These are phyloP conservation scores for Sparus aurata DNA, from an alignment of 2,797 vertebrate species.

Conservation along the genomic window DNA sequence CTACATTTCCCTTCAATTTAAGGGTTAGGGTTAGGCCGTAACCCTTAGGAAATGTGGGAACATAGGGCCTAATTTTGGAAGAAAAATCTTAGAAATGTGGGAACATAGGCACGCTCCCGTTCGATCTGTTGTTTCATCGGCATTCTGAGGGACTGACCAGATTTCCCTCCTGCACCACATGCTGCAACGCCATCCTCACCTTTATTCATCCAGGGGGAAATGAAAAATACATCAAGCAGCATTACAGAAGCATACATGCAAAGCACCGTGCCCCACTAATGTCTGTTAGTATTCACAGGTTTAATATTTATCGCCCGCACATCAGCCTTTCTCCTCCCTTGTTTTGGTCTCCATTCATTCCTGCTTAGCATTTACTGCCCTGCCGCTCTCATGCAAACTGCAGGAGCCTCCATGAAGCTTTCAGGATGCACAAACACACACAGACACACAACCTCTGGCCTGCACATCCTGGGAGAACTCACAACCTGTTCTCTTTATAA, in stretches of 20 bases:
- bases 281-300: not conserved
- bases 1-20: too few relatives aligned
- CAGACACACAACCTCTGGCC: slow-evolving; percentile 1
- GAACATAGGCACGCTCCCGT: too few relatives aligned
- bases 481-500: not conserved
- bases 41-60: too few relatives aligned
- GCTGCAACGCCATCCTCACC: too few relatives aligned
- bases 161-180: too few relatives aligned
- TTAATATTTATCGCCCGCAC: not conserved
- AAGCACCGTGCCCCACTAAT: not conserved
- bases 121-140: too few relatives aligned
- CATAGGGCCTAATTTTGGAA: too few relatives aligned
- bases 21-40: too few relatives aligned
- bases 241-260: too few relatives aligned
- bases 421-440: not conserved
- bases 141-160: too few relatives aligned
- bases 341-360: not conserved
- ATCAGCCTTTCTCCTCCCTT: not conserved
- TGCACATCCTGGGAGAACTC: not conserved
- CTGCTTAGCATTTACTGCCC: not conserved
- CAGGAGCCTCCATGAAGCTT: slow-evolving; percentile 9
- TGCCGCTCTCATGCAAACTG: slow-evolving; percentile 2
- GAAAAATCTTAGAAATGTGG: too few relatives aligned
- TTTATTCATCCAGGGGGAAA: not conserved
- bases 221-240: not conserved